phyloP scores from a whole-genome alignment of 2,888 invertebrate species.

The Yponomeuta malinellus region DNA sequence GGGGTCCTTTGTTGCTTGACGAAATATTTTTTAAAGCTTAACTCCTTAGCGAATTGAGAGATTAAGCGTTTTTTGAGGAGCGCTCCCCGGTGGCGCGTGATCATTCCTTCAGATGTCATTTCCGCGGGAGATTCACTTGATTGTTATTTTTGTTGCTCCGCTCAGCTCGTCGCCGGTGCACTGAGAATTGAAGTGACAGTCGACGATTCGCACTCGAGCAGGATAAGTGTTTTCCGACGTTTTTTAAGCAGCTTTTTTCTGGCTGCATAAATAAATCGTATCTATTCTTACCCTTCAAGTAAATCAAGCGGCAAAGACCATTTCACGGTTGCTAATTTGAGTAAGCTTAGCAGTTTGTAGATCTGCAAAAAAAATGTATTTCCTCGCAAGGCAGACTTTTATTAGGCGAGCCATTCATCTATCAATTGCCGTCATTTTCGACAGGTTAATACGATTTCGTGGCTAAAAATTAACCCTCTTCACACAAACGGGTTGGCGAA shows the following conservation, averaged over 20 bases:
- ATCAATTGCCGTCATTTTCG: slow-evolving; percentile 29
- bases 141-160: slow-evolving; percentile 73
- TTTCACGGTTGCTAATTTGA: neutral
- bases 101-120: slow-evolving; percentile 74
- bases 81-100: slow-evolving; percentile 75
- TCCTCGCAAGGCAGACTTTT: slow-evolving; percentile 20
- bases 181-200: slow-evolving; percentile 68
- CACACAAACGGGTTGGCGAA: slow-evolving; percentile 24
- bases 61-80: slow-evolving; percentile 78
- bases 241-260: slow-evolving; percentile 64
- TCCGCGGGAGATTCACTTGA: slow-evolving; percentile 72
- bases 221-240: slow-evolving; percentile 70
- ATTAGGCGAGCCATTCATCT: slow-evolving; percentile 28
- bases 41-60: slow-evolving; percentile 77
- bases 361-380: slow-evolving; percentile 20
- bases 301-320: neutral
- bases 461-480: slow-evolving; percentile 32
- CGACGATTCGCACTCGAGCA: slow-evolving; percentile 71
- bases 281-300: slow-evolving; percentile 32
- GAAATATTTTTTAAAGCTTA: slow-evolving; percentile 76
- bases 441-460: slow-evolving; percentile 31
- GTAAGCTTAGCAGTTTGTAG: neutral
- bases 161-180: slow-evolving; percentile 54
- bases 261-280: slow-evolving; percentile 30
- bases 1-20: slow-evolving; percentile 70